Evolutionary conservation across 2,797 vertebrate genomes (phyloP), one percentile per base, ranked within the genome.

Genomic region (Orientallactaga sibirica): DNA sequence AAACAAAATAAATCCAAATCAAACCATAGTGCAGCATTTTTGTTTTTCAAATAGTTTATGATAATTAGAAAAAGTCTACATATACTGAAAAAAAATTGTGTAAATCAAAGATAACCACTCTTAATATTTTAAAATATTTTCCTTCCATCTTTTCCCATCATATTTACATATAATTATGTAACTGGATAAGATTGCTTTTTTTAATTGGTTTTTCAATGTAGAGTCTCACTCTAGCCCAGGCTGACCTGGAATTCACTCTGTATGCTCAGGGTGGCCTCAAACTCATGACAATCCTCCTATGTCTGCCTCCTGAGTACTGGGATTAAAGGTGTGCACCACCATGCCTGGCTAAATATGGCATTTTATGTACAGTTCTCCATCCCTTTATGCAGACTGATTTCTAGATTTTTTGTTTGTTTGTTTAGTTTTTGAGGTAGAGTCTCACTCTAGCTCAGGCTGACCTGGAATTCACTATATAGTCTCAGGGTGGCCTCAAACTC

Each of bases 41-140:
- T 73, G 2, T 94, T 68, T 64, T 16, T 92, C 29, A 55, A 62
- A 11, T 85, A 77, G 71, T 68, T 85, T 61, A 55, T 48, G 19
- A 74, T 64, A 33, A 75, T 62, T 93, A 52, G 12, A n/a, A 43
- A 55, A 48, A 85, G 25, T 4, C 19, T 4, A 90, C 16, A n/a
- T 91, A 9, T 88, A 52, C 71, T 80, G 76, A 68, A 81, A 95
- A 93, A 70, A 84, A 88, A 80, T 55, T 33, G 3, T 88, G 41
- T 20, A 92, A 80, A 41, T 93, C 33, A 81, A 87, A 77, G 22
- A 55, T 71, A 71, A 61, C 41, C 61, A 73, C 52, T 29, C 0
- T 61, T 95, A 83, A 37, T 71, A 37, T 85, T 90, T 55, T 20
- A 48, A 62, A 66, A n/a, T 78, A 71, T 88, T 93, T 58, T 89